Evolutionary conservation across 2,113 vertebrate genomes (phyloP), one percentile per base, ranked within the genome.

Genomic region (Agapornis roseicollis): DNA sequence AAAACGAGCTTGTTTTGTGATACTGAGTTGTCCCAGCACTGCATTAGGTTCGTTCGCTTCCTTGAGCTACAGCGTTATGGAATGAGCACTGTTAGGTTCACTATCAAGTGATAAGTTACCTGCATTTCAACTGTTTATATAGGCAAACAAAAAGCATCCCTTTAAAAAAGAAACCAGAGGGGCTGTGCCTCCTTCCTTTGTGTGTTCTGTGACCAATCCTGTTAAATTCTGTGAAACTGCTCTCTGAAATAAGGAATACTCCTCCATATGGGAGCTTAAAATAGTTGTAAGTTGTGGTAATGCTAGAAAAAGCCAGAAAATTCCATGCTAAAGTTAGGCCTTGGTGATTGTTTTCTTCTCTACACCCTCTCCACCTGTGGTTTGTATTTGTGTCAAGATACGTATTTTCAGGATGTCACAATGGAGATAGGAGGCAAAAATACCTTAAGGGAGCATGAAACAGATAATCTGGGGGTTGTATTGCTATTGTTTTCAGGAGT

Each of bases 271-370:
- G 50, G 33, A 41, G 23, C 90, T 95, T 94, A 91, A 94, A 94
- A 93, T 87, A 90, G 86, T 92, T 92, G n/a, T 39, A 84, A 90
- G 37, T 94, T 85, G 78, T 78, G 90, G 90, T 72, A 79, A 79
- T 73, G 80, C 80, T 76, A 53, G 90, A 84, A 96, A 95, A 96
- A 89, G 17, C 56, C 69, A 91, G 92, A 92, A 90, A 93, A 82
- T 93, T 80, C 88, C 74, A 16, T 61, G 70, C 83, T 77, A 13
- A 88, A 74, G 46, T 93, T 88, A 87, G 80, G 31, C 61, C 9
- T 1, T 15, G 39, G 73, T 13, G 70, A 33, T 78, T 65, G 64
- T 85, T 93, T 91, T 72, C 31, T 81, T 81, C 65, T n/a, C 47
- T 64, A 8, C 13, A 18, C 47, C 41, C 61, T 47, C 14, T 79